Evolutionary conservation across 2,113 vertebrate genomes (phyloP).

Genomic region (Tapirus terrestris): DNA sequence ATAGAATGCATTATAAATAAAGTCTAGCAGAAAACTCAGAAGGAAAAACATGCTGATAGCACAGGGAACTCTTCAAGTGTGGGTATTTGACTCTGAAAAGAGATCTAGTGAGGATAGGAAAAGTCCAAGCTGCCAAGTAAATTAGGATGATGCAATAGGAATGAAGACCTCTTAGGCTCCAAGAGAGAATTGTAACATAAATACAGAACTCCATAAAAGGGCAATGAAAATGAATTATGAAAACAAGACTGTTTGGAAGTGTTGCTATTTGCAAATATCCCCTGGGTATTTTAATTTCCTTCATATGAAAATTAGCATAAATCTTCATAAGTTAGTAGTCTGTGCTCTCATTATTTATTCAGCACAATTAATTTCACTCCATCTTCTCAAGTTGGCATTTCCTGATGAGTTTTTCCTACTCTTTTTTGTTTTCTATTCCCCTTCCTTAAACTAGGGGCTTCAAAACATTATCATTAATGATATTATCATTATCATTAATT

Average conservation of each 20-base stretch:
- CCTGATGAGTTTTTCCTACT: neutral
- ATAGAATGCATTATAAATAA: neutral
- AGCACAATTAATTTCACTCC: conserved; percentile 42
- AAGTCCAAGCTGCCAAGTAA: neutral
- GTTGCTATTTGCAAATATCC: conserved; percentile 28
- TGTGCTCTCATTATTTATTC: conserved; percentile 22
- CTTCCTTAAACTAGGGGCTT: neutral
- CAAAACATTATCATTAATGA: neutral
- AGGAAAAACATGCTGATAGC: neutral
- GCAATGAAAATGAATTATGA: conserved; percentile 25
- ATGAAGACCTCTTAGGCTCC: neutral
- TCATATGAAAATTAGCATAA: conserved; percentile 38
- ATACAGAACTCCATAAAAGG: conserved; percentile 9
- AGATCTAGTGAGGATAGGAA: neutral
- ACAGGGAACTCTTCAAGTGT: neutral
- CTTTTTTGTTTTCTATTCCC: neutral
- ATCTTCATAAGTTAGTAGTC: conserved; percentile 1
- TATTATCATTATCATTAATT: too few species aligned
- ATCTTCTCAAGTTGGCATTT: conserved; percentile 51
- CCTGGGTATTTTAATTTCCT: conserved; percentile 39
- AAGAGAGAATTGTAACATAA: conserved; percentile 23
- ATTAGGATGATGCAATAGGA: neutral
- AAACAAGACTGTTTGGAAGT: neutral
- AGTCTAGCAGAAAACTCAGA: neutral
- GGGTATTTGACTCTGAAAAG: neutral